Percentiles rank a stretch among this genome's conserved stretches.
These are phyloP conservation scores for Actinopyga echinites DNA, from an alignment of 53 echinoderm and acorn worm genomes.

Conservation along the genomic window DNA sequence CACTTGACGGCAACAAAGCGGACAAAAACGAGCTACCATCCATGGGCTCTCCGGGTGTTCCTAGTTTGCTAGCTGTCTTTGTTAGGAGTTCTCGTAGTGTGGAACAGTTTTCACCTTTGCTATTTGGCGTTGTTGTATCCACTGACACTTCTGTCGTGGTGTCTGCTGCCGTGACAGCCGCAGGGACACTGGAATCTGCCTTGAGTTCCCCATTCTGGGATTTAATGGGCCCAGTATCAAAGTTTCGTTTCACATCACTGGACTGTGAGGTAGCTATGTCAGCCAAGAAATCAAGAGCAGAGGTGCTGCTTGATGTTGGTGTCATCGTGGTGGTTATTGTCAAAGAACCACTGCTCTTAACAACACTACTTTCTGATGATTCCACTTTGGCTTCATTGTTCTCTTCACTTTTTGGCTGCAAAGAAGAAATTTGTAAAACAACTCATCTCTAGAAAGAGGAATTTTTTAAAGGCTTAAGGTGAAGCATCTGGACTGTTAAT, in stretches of 20 bases:
- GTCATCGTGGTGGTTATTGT: neutral
- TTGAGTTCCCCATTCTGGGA: conserved; percentile 2
- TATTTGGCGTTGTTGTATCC: conserved; percentile 51
- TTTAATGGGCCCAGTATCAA: neutral
- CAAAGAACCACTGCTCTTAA: neutral
- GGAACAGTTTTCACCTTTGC: conserved; percentile 70
- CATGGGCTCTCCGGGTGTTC: conserved; percentile 63
- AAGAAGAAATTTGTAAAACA: neutral
- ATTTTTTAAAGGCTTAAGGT: too few relatives aligned
- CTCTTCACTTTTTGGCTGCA: neutral
- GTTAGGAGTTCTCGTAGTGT: conserved; percentile 92
- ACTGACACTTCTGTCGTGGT: neutral
- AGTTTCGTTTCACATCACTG: conserved; percentile 41
- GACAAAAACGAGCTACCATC: conserved; percentile 78
- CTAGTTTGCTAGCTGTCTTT: conserved; percentile 89
- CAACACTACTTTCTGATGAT: too few relatives aligned
- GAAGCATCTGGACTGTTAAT: too few relatives aligned
- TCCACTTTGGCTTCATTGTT: neutral
- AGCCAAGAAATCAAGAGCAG: conserved; percentile 90
- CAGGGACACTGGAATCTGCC: neutral
- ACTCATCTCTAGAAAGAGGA: too few relatives aligned
- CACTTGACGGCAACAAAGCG: conserved; percentile 65
- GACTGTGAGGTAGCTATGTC: conserved; percentile 86
- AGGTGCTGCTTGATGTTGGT: conserved; percentile 44
- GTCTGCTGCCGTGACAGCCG: neutral